Evolutionary conservation across 1,140 invertebrate species (phyloP), one percentile per base, ranked within the genome.

Genomic region (Oryctes rhinoceros): DNA sequence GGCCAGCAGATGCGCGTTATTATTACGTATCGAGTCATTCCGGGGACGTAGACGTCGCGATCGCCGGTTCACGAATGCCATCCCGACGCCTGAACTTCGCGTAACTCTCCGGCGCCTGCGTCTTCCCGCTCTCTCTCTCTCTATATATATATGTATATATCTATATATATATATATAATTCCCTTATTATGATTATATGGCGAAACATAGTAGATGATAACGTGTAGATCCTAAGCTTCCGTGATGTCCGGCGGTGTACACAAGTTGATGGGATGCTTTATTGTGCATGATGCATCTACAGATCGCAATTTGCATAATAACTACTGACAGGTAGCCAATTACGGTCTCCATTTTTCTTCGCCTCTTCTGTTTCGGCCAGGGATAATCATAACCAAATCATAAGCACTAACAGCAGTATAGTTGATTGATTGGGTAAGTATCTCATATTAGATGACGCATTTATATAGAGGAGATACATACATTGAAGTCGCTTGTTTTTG

Each of bases 101-200:
- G 79, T 80, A 62, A 48, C 24, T 53, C 80, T 59, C 35, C 76
- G 79, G 82, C 83, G 83, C 83, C 79, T 84, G 83, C 83, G 83
- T 83, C 15, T 71, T 44, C 39, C 39, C 39, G 5, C 1, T 44
- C 65, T 24, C 24, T 71, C 13, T 37, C 24, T 35, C 65, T 24
- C n/a, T n/a, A n/a, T n/a, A n/a, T n/a, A n/a, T n/a, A n/a, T n/a
- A n/a, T n/a, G n/a, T n/a, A n/a, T n/a, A n/a, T n/a, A n/a, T n/a
- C n/a, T n/a, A n/a, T n/a, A n/a, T n/a, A n/a, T n/a, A n/a, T n/a
- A n/a, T n/a, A 7, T 71, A 30, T 71, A 71, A 71, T 71, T 71
- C 65, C 65, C 18, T 37, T 71, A 71, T 71, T 71, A 71, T 71
- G 65, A 71, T 71, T 71, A 71, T 71, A 71, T 37, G 35, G 65